phyloP scores from a whole-genome alignment of 1,140 invertebrate genomes.

The Drosophila prosaltans region DNA sequence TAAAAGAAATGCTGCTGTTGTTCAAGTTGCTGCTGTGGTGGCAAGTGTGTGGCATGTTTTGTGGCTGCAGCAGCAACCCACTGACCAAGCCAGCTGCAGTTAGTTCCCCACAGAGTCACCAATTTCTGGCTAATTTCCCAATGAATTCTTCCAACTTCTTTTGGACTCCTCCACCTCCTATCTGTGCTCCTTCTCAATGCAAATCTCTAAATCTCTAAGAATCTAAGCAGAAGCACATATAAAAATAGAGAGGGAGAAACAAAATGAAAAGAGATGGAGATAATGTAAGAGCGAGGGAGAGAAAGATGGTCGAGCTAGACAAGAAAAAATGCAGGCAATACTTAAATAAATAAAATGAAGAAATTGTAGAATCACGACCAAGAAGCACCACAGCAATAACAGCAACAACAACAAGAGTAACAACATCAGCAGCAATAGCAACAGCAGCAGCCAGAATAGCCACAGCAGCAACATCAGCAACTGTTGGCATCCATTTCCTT shows the following conservation, averaged over 20 bases:
- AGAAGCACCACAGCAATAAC: constrained; percentile 39
- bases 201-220: constrained; percentile 29
- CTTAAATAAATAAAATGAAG: constrained; percentile 81
- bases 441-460: constrained; percentile 25
- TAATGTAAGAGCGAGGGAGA: constrained; percentile 24
- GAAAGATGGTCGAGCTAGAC: constrained; percentile 34
- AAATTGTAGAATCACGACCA: constrained; percentile 79
- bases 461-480: constrained; percentile 21
- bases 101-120: constrained; percentile 62
- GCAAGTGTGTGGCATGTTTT: constrained; percentile 72
- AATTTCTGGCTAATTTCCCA: constrained; percentile 73
- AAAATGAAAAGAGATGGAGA: constrained; percentile 25
- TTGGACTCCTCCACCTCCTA: background rate
- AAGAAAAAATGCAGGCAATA: constrained; percentile 74
- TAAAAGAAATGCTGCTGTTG: constrained; percentile 9
- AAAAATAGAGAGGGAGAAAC: constrained; percentile 5
- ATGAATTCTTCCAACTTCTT: constrained; percentile 19
- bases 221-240: constrained; percentile 32
- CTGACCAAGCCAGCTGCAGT: constrained; percentile 57
- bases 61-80: constrained; percentile 47
- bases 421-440: constrained; percentile 17
- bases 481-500: constrained; percentile 22
- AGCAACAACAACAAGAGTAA: constrained; percentile 21
- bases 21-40: constrained; percentile 8
- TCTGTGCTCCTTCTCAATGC: background rate